A percentile compares a stretch with the other conserved stretches of the same genome.
phyloP scores from a whole-genome alignment of 2,113 vertebrate species.

The Arenaria interpres region DNA sequence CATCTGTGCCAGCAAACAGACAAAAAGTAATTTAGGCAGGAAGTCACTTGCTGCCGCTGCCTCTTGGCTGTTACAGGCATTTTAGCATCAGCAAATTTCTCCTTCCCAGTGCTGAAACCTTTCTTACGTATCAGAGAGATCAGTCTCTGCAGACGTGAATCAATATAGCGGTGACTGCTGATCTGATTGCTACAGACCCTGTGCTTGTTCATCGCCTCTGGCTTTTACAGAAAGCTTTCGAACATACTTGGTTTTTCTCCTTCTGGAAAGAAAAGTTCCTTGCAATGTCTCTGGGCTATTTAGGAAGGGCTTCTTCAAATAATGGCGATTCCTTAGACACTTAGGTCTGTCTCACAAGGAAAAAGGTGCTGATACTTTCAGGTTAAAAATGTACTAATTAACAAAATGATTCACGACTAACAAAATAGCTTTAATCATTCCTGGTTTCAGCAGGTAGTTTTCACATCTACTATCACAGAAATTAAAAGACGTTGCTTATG shows the following conservation, averaged over 20 bases:
- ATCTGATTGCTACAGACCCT: neutral
- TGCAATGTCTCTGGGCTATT: neutral
- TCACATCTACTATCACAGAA: neutral
- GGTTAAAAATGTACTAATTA: neutral
- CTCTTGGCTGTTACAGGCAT: neutral
- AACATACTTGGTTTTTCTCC: neutral
- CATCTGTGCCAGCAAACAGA: neutral
- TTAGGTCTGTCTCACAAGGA: neutral
- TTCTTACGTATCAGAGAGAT: neutral
- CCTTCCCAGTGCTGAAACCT: neutral
- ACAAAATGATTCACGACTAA: neutral
- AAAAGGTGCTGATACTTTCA: neutral
- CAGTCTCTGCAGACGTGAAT: neutral
- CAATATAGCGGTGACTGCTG: neutral
- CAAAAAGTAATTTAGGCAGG: neutral
- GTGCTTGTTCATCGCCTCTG: neutral
- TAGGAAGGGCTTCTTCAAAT: neutral
- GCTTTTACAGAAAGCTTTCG: neutral
- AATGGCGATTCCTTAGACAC: neutral
- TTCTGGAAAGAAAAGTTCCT: neutral
- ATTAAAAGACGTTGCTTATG: neutral
- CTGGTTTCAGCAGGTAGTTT: neutral
- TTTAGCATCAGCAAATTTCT: neutral
- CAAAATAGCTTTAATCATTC: neutral
- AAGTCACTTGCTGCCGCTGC: neutral